Base-by-base conservation (phyloP, 2,888 invertebrate species). In the Empis stercorea region DNA sequence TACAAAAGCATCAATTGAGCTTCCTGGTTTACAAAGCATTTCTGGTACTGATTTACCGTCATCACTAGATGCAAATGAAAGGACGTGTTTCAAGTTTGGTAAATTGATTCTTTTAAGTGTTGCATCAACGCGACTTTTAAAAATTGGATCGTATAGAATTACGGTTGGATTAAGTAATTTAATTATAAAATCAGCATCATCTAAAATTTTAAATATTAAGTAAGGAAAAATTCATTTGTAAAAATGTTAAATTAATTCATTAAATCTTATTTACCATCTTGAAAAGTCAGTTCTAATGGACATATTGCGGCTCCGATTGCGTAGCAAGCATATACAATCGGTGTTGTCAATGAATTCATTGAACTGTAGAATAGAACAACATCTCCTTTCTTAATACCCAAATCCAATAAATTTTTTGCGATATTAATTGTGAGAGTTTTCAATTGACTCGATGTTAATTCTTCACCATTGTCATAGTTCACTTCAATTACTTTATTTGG, bases 201-300 rank as follows among this genome's bases (percentile, higher is more conserved):
- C 47, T 47, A 27, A 13, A 40, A 32, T 27, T 7, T 27, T 6
- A 27, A 27, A 27, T 9, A 27, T 4, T 27, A 9, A 7, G 7
- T 27, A 6, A 27, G 23, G 4, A 9, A 4, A 27, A n/a, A n/a
- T n/a, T n/a, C n/a, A n/a, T n/a, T n/a, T n/a, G 23, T 20, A 20
- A 4, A 4, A 20, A 20, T 20, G 9, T 15, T 4, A 20, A 4
- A 20, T 20, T 34, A 5, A 2, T n/a, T 36, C 16, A 3, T 3
- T n/a, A 6, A 36, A n/a, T n/a, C 14, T 15, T 15, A 3, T 11
- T 49, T 39, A 38, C 46, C 49, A 37, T 44, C 44, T 10, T 36
- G 42, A 15, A 32, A 45, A 13, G 23, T 17, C 10, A 43, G 39
- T 36, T 49, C 49, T 4, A 45, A 2, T 13, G 45, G 45, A 39